phyloP scores from a whole-genome alignment of 2,113 vertebrate species.

The Ammodytes dubius region DNA sequence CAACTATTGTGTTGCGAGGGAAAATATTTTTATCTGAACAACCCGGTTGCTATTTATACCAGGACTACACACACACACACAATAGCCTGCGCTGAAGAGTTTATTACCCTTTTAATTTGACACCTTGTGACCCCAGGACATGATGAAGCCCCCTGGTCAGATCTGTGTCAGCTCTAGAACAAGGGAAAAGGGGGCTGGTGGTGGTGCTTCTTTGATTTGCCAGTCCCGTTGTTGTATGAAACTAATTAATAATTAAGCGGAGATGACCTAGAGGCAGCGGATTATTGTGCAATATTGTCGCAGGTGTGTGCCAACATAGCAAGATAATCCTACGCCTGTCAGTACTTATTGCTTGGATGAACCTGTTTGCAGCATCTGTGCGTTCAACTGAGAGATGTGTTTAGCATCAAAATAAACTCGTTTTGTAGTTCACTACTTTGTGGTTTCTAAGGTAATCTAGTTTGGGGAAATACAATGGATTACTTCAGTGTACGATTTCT shows the following conservation, averaged over 20 bases:
- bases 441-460: background rate
- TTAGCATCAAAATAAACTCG: constrained; percentile 37
- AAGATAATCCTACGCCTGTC: constrained; percentile 72
- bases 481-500: background rate
- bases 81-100: constrained; percentile 59
- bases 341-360: constrained; percentile 66
- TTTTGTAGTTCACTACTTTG: constrained; percentile 12
- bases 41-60: constrained; percentile 79
- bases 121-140: constrained; percentile 56
- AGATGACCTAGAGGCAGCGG: constrained; percentile 63
- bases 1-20: constrained; percentile 77
- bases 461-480: background rate
- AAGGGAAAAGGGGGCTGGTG: background rate
- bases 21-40: constrained; percentile 76
- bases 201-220: constrained; percentile 11
- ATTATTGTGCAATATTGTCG: constrained; percentile 74
- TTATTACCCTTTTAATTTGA: constrained; percentile 68
- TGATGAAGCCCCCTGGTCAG: constrained; percentile 21
- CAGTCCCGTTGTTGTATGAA: constrained; percentile 40
- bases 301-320: constrained; percentile 76
- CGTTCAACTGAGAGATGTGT: constrained; percentile 50
- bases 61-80: background rate
- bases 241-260: constrained; percentile 67
- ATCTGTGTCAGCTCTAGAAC: constrained; percentile 26
- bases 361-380: constrained; percentile 73